phyloP scores from a whole-genome alignment of 2,888 invertebrate species.

The Phengaris alcon region DNA sequence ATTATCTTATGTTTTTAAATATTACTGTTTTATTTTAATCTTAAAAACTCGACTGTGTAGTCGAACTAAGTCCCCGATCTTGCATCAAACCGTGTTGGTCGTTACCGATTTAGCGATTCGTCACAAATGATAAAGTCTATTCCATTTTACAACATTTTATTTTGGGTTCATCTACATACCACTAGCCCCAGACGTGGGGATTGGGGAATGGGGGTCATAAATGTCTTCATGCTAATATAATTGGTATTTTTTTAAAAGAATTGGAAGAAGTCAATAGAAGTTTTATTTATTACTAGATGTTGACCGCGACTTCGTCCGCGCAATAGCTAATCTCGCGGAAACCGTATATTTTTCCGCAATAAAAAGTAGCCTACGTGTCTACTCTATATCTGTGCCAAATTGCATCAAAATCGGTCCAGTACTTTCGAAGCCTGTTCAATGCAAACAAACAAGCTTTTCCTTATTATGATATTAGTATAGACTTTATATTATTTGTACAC shows the following conservation, averaged over 20 bases:
- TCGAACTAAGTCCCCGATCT: constrained; percentile 50
- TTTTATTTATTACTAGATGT: no score
- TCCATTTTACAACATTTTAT: constrained; percentile 48
- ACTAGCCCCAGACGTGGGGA: constrained; percentile 3
- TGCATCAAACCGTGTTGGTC: constrained; percentile 62
- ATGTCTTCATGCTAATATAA: constrained; percentile 9
- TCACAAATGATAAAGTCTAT: constrained; percentile 66
- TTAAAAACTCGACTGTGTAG: constrained; percentile 43
- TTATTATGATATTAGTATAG: no score
- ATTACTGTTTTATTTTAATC: not conserved
- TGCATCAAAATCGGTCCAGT: no score
- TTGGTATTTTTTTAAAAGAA: not conserved
- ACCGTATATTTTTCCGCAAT: no score
- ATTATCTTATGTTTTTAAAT: no score
- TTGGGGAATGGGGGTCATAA: not conserved
- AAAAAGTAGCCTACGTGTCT: no score
- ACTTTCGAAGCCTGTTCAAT: no score
- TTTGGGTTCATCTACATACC: not conserved
- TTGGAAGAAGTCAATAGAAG: not conserved
- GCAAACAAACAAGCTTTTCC: no score
- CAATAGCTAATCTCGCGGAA: no score
- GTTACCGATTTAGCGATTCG: constrained; percentile 64
- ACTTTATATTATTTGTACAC: no score
- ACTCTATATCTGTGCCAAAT: no score
- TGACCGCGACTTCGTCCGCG: no score